Percentiles rank a stretch among this genome's conserved stretches.
Conservation (phyloP, 2,113 vertebrate genomes). For the Epinephelus moara region DNA sequence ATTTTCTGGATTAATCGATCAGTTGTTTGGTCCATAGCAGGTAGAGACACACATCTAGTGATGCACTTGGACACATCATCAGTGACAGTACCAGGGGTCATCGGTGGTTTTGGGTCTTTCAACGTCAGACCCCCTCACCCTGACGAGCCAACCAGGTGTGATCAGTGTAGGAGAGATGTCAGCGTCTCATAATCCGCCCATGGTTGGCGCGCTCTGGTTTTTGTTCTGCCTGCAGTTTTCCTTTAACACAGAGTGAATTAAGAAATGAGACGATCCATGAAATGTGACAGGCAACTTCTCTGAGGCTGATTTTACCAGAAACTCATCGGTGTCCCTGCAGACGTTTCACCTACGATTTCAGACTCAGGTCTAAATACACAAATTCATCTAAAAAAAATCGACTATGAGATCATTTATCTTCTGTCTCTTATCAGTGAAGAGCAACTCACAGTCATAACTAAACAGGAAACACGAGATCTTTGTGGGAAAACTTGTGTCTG, state of each 20-base stretch:
- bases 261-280: conserved; percentile 15
- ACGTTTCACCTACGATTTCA: background rate
- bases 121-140: too few species aligned
- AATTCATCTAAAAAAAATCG: background rate
- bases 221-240: conserved; percentile 44
- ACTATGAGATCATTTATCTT: background rate
- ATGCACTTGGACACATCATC: too few species aligned
- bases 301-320: conserved; percentile 12
- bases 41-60: too few species aligned
- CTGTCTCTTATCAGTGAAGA: background rate
- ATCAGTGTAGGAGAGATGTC: too few species aligned
- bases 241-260: conserved; percentile 59
- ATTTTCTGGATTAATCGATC: too few species aligned
- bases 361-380: background rate
- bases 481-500: background rate
- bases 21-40: too few species aligned
- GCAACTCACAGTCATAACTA: background rate
- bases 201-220: conserved; percentile 18
- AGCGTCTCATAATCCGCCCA: too few species aligned
- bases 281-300: conserved; percentile 27
- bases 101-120: too few species aligned
- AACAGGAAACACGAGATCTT: background rate
- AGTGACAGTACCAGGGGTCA: too few species aligned
- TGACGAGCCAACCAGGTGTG: too few species aligned
- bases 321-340: background rate